Evolutionary conservation across 92 coral and sea anemone genomes (phyloP).

Genomic region (Bergia sp.): DNA sequence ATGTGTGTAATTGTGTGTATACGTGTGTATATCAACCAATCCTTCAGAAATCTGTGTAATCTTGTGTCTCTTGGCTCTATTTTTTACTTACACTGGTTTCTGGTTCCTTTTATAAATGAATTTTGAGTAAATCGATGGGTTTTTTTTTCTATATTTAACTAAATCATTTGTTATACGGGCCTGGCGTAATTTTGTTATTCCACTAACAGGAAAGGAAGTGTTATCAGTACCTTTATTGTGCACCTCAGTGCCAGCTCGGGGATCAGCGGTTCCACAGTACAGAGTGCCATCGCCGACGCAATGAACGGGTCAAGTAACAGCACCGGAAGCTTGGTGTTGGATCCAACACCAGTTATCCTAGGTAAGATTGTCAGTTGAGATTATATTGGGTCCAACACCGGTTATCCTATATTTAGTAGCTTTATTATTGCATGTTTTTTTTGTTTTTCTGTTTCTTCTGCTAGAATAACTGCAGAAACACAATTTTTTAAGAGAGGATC

Average conservation of each 20-base stretch:
- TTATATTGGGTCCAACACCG: neutral
- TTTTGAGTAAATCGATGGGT: too few species aligned
- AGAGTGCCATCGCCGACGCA: neutral
- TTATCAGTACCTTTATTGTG: slow-evolving; percentile 13
- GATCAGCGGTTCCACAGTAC: slow-evolving; percentile 30
- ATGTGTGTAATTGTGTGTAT: neutral
- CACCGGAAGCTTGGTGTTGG: neutral
- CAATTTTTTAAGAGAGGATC: too few species aligned
- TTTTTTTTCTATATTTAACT: neutral
- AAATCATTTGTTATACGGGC: neutral
- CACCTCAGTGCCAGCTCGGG: slow-evolving; percentile 26
- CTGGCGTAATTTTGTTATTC: neutral
- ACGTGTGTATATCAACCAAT: neutral
- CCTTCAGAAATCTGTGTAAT: too few species aligned
- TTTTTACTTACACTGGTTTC: too few species aligned
- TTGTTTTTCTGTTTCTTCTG: too few species aligned
- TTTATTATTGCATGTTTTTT: too few species aligned
- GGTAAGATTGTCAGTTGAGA: neutral
- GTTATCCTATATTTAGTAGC: neutral
- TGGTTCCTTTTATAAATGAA: too few species aligned
- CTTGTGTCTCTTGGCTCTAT: too few species aligned
- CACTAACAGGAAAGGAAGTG: slow-evolving; percentile 11
- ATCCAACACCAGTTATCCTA: neutral
- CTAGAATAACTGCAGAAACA: too few species aligned
- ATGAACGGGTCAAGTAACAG: neutral